Percentiles rank a stretch among this genome's conserved stretches.
Conservation (phyloP, 2,888 invertebrate genomes). For the Nemotelus nigrinus region DNA sequence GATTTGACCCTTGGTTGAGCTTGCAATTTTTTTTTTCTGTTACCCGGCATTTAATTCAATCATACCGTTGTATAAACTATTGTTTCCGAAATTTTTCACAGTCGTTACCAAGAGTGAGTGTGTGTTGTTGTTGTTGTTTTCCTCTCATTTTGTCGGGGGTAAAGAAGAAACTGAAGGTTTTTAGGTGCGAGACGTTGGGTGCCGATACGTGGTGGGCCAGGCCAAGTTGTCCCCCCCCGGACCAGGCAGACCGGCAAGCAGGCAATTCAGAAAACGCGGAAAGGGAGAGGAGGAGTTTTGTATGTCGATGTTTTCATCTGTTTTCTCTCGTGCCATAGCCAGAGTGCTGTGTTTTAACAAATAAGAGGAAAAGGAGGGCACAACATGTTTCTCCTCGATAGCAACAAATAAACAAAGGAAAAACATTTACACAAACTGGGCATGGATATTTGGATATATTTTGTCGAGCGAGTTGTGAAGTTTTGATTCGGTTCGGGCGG, state of each 20-base stretch:
- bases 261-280: background rate
- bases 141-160: slow-evolving; percentile 11
- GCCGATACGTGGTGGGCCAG: background rate
- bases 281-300: slow-evolving; percentile 25
- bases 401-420: slow-evolving; percentile 42
- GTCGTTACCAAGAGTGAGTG: background rate
- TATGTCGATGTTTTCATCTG: background rate
- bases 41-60: background rate
- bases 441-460: slow-evolving; percentile 38
- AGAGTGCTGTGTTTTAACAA: slow-evolving; percentile 6
- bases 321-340: background rate
- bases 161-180: background rate
- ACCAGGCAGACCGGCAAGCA: background rate
- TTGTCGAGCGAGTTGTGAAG: background rate
- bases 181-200: no score
- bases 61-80: no score
- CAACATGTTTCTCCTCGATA: slow-evolving; percentile 21
- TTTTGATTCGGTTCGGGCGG: slow-evolving; percentile 28
- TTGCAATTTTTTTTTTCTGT: background rate
- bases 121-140: slow-evolving; percentile 13
- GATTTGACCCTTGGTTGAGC: background rate
- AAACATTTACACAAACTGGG: slow-evolving; percentile 45
- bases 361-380: slow-evolving; percentile 28
- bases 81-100: no score
- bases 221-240: background rate